A percentile compares a stretch with the other conserved stretches of the same genome.
These are phyloP conservation scores for Benitochromis conjunctus DNA, from an alignment of 2,113 vertebrate genomes.

Conservation along the genomic window DNA sequence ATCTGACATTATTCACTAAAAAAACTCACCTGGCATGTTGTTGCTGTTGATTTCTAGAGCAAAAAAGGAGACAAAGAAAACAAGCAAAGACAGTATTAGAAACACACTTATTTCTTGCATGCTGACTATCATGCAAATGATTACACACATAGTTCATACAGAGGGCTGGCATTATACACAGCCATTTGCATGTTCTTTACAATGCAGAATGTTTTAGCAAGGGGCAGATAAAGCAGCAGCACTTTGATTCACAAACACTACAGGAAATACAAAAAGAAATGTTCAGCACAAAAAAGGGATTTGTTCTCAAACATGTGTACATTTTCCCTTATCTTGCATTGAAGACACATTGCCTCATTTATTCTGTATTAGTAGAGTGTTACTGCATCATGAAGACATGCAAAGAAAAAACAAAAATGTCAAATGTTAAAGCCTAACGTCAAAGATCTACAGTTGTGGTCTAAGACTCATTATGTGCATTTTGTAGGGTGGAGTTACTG, in stretches of 20 bases:
- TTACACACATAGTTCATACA: conserved; percentile 66
- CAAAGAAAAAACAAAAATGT: not conserved
- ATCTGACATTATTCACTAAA: not conserved
- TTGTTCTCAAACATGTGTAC: not conserved
- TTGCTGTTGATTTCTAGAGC: conserved; percentile 81
- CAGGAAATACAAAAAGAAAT: not conserved
- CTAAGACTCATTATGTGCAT: not conserved
- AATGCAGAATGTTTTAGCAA: not conserved
- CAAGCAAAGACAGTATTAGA: conserved; percentile 51
- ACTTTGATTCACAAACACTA: not conserved
- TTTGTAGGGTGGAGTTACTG: not conserved
- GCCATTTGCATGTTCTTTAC: conserved; percentile 67
- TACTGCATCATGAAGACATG: not conserved
- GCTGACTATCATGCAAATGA: conserved; percentile 78
- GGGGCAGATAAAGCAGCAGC: not conserved
- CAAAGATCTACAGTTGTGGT: not conserved
- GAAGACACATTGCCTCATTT: not conserved
- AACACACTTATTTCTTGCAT: conserved; percentile 83
- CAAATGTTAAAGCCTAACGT: not conserved
- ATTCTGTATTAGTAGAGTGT: not conserved
- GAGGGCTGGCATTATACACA: conserved; percentile 24
- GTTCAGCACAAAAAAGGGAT: not conserved
- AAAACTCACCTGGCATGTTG: conserved; percentile 89
- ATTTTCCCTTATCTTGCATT: not conserved
- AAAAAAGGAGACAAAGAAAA: conserved; percentile 66